Conservation (phyloP, 2,888 invertebrate species). For the Chrysolina haemoptera region DNA sequence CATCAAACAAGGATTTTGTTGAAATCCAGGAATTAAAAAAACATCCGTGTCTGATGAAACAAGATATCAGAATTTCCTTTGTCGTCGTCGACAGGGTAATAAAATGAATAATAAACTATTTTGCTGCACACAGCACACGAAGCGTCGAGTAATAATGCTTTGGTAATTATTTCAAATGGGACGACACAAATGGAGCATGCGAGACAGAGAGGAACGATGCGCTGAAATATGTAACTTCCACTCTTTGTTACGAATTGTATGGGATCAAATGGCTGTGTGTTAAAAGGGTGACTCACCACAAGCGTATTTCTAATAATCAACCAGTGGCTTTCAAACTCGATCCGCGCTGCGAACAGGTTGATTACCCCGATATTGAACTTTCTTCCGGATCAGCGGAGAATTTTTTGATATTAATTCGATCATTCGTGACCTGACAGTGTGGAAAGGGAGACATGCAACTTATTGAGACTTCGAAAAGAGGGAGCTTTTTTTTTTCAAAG, state of each 20-base stretch:
- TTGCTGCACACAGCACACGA: conserved; percentile 3
- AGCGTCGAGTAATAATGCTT: conserved; percentile 22
- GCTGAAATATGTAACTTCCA: conserved; percentile 17
- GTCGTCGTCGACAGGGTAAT: conserved; percentile 9
- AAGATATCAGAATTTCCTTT: conserved; percentile 19
- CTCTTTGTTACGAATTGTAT: conserved; percentile 28
- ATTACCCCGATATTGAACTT: conserved; percentile 19
- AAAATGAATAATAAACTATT: conserved; percentile 22
- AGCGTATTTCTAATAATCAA: conserved; percentile 26
- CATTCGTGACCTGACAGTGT: not conserved
- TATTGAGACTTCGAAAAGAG: too few species aligned
- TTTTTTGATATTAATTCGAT: conserved; percentile 11
- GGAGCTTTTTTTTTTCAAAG: too few species aligned
- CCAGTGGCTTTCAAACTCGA: conserved; percentile 26
- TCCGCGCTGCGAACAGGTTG: conserved; percentile 17
- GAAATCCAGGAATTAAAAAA: conserved; percentile 2
- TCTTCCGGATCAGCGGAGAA: conserved; percentile 17
- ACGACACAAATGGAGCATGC: conserved; percentile 17
- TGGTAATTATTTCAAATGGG: conserved; percentile 18
- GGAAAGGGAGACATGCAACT: not conserved
- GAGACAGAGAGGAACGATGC: conserved; percentile 14
- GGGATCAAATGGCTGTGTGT: conserved; percentile 29
- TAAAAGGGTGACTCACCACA: conserved; percentile 31
- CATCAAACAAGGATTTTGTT: conserved; percentile 4
- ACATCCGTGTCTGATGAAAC: conserved; percentile 3